These are phyloP conservation scores for Antrozous pallidus DNA, from an alignment of 2,797 vertebrate genomes.

Conservation along the genomic window DNA sequence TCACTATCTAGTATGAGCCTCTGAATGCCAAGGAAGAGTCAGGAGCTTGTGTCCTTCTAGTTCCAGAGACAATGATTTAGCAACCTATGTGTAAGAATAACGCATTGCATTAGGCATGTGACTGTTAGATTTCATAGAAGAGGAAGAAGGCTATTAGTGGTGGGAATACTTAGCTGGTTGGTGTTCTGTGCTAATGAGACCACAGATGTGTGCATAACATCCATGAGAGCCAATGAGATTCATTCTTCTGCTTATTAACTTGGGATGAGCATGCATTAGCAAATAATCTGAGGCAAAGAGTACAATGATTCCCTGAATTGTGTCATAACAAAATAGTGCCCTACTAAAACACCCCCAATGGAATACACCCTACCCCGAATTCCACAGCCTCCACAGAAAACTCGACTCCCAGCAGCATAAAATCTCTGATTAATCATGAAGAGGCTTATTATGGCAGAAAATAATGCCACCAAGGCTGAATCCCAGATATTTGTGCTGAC, in stretches of 20 bases:
- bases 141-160: background rate
- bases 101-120: background rate
- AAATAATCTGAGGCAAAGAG: background rate
- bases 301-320: background rate
- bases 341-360: background rate
- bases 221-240: background rate
- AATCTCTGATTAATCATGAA: slow-evolving; percentile 22
- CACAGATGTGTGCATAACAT: background rate
- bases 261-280: background rate
- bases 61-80: background rate
- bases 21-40: background rate
- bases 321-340: background rate
- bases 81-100: background rate
- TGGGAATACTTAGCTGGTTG: background rate
- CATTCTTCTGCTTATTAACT: background rate
- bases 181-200: background rate
- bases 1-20: background rate
- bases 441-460: slow-evolving; percentile 29
- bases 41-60: background rate
- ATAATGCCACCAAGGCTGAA: slow-evolving; percentile 12
- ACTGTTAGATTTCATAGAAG: background rate
- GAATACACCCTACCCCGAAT: background rate
- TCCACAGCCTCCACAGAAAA: background rate
- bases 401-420: background rate
- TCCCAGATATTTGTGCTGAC: slow-evolving; percentile 41